phyloP scores from a whole-genome alignment of 1,140 invertebrate genomes.

The Drosophila gunungcola region DNA sequence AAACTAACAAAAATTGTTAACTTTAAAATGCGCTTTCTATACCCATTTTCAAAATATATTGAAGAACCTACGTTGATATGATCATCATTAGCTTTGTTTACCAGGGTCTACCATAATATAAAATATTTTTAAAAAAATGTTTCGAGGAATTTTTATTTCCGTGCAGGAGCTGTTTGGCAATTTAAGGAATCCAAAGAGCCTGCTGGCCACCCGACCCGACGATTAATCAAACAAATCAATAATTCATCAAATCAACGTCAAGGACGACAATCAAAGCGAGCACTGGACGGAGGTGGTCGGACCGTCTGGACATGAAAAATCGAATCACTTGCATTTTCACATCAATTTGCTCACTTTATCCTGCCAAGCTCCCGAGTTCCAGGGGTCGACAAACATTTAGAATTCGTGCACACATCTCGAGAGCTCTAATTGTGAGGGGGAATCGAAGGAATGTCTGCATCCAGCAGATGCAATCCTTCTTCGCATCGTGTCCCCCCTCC shows the following conservation, averaged over 20 bases:
- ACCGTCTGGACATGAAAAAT: constrained; percentile 57
- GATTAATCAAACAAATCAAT: constrained; percentile 80
- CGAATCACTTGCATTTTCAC: constrained; percentile 74
- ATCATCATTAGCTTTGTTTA: too few relatives aligned
- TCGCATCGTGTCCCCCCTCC: not conserved
- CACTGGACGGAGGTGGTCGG: constrained; percentile 1
- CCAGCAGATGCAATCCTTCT: constrained; percentile 48
- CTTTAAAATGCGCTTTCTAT: too few relatives aligned
- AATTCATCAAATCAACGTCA: constrained; percentile 77
- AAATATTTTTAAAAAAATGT: not conserved
- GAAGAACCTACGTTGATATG: too few relatives aligned
- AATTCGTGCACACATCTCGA: constrained; percentile 22
- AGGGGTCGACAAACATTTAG: constrained; percentile 19
- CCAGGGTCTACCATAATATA: too few relatives aligned
- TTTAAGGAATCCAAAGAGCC: not conserved
- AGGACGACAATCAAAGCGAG: constrained; percentile 40
- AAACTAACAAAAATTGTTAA: too few relatives aligned
- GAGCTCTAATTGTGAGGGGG: constrained; percentile 43
- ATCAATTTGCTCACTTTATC: constrained; percentile 65
- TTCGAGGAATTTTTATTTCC: not conserved
- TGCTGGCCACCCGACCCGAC: constrained; percentile 31
- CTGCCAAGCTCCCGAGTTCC: not conserved
- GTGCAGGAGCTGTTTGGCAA: constrained; percentile 3
- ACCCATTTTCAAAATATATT: too few relatives aligned
- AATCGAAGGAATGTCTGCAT: constrained; percentile 9